phyloP scores from a whole-genome alignment of 2,113 vertebrate genomes.

The Misgurnus anguillicaudatus region DNA sequence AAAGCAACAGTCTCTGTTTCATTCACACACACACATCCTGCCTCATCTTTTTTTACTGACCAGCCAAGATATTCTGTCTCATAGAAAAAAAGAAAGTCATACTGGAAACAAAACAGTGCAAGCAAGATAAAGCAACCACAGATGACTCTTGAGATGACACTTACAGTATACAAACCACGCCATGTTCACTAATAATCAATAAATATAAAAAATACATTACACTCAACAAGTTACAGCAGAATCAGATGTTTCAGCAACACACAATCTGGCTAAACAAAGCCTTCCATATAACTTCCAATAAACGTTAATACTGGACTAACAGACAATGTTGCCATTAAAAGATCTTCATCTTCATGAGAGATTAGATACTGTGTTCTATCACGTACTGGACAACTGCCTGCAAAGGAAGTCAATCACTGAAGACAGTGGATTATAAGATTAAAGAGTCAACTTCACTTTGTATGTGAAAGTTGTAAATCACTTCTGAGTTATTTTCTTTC shows the following conservation, averaged over 20 bases:
- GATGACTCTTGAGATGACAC: neutral
- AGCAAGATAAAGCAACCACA: constrained; percentile 5
- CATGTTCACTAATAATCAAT: neutral
- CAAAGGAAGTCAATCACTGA: constrained; percentile 31
- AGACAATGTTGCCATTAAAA: neutral
- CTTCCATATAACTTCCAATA: neutral
- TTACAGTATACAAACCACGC: neutral
- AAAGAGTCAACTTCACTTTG: constrained; percentile 6
- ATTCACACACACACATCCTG: too few species aligned
- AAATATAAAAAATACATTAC: constrained; percentile 4
- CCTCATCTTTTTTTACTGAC: too few species aligned
- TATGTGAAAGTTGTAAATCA: constrained; percentile 26
- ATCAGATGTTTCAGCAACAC: constrained; percentile 14
- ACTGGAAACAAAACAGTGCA: neutral
- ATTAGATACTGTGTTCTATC: constrained; percentile 44
- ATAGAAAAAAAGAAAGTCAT: too few species aligned
- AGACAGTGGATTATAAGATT: constrained; percentile 12
- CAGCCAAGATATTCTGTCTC: too few species aligned
- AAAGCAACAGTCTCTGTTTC: too few species aligned
- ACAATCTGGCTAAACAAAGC: neutral
- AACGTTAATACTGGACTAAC: neutral
- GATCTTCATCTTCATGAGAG: constrained; percentile 17
- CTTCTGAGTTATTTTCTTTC: constrained; percentile 49
- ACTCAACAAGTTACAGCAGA: neutral
- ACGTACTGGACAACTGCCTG: constrained; percentile 38